Evolutionary conservation across 2,888 invertebrate species (phyloP), one percentile per base, ranked within the genome.

Genomic region (Patella depressa): DNA sequence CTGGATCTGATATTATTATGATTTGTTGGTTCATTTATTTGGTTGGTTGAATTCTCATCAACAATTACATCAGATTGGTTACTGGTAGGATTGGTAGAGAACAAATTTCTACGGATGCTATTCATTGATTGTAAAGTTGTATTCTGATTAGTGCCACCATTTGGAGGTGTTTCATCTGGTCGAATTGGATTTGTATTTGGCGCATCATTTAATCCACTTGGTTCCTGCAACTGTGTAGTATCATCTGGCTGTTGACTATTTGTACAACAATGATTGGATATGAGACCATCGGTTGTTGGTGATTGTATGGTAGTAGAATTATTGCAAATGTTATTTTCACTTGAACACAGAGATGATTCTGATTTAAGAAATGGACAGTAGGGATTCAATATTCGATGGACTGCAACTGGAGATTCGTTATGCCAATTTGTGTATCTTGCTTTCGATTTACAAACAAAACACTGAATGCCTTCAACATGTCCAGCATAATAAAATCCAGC

Each of bases 401-500:
- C 65, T 65, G 17, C 65, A 12, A 65, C 65, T 65, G 65, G 65
- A 65, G 65, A 65, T 65, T 15, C 65, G n/a, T 65, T 65, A 65
- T 19, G n/a, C 65, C 65, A 65, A 11, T 9, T 19, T 9, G 7
- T 15, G 19, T 65, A 65, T 65, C 19, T 19, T 19, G 19, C 65
- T 9, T 19, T 19, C 45, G 9, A 45, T 45, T 45, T 45, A 65
- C 65, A 65, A 65, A n/a, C n/a, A 19, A 65, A 65, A 65, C 65
- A 65, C 15, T 65, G n/a, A 9, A 65, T 19, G 1, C 45, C 45
- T 65, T n/a, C 65, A 2, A 19, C 17, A 19, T 2, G 1, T 15
- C 19, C 65, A 19, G 65, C n/a, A 65, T 65, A 65, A 19, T 65
- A 65, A 19, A 65, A 65, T 19, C 65, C 65, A 65, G 65, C 65